Conservation (phyloP, 2,797 vertebrate genomes). For the Sebastes vulpes region DNA sequence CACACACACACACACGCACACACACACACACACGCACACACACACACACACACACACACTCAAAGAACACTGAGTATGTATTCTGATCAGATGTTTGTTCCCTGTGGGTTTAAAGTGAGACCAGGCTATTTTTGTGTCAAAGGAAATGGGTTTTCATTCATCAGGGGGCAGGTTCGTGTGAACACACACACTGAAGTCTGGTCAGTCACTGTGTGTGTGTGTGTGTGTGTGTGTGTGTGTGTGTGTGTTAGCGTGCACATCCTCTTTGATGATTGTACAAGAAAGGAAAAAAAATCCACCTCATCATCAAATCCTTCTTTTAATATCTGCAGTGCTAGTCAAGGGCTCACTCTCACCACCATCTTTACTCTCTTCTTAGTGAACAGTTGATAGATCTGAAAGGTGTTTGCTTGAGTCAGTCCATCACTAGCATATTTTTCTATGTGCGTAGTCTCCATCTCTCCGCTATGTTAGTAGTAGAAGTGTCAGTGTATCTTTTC, state of each 20-base stretch:
- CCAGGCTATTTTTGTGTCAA: conserved; percentile 36
- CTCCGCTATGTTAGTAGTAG: neutral
- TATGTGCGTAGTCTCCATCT: no score
- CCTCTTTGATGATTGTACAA: conserved; percentile 34
- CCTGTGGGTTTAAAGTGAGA: conserved; percentile 50
- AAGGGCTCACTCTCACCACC: neutral
- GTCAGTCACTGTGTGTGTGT: conserved; percentile 3
- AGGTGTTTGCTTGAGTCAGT: neutral
- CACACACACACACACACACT: conserved; percentile 11
- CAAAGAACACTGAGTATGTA: neutral
- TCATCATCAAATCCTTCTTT: conserved; percentile 51
- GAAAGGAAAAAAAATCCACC: neutral
- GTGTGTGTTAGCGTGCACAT: neutral
- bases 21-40: conserved; percentile 7
- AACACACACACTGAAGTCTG: conserved; percentile 10
- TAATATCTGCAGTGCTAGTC: conserved; percentile 27
- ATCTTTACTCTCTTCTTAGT: neutral
- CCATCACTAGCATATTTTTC: neutral
- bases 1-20: conserved; percentile 4
- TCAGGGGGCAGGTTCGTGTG: neutral
- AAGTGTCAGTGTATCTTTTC: neutral
- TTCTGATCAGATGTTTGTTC: conserved; percentile 17
- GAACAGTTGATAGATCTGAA: neutral
- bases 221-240: conserved; percentile 20
- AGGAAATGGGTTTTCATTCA: conserved; percentile 47